Conservation (phyloP, 2,113 vertebrate genomes). For the Bujurquina vittata region DNA sequence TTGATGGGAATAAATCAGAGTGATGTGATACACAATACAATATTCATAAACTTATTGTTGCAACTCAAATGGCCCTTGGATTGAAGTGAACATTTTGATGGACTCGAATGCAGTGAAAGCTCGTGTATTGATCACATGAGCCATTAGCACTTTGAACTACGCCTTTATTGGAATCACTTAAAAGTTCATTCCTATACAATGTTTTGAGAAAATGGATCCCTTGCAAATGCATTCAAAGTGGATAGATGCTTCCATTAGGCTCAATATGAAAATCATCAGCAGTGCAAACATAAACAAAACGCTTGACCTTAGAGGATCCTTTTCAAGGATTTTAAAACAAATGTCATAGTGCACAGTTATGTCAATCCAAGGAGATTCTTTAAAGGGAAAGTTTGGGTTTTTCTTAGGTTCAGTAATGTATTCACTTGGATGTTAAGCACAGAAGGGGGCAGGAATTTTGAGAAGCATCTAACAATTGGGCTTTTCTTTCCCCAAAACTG, state of each 20-base stretch:
- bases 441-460: conserved; percentile 63
- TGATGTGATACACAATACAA: neutral
- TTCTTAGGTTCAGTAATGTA: conserved; percentile 49
- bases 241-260: conserved; percentile 58
- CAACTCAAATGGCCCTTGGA: conserved; percentile 28
- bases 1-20: neutral
- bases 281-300: conserved; percentile 47
- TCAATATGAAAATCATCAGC: conserved; percentile 19
- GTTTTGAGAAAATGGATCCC: conserved; percentile 63
- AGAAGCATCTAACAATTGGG: conserved; percentile 67
- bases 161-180: conserved; percentile 62
- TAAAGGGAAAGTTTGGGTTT: conserved; percentile 22
- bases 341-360: neutral
- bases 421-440: conserved; percentile 60
- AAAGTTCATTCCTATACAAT: conserved; percentile 64
- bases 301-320: conserved; percentile 18
- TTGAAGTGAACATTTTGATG: conserved; percentile 46
- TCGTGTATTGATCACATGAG: conserved; percentile 68
- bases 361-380: conserved; percentile 2
- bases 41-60: conserved; percentile 24
- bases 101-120: conserved; percentile 43
- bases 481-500: conserved; percentile 69
- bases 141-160: conserved; percentile 66
- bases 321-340: neutral
- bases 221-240: conserved; percentile 51